phyloP scores from a whole-genome alignment of 2,797 vertebrate genomes.

The Ataeniobius toweri region DNA sequence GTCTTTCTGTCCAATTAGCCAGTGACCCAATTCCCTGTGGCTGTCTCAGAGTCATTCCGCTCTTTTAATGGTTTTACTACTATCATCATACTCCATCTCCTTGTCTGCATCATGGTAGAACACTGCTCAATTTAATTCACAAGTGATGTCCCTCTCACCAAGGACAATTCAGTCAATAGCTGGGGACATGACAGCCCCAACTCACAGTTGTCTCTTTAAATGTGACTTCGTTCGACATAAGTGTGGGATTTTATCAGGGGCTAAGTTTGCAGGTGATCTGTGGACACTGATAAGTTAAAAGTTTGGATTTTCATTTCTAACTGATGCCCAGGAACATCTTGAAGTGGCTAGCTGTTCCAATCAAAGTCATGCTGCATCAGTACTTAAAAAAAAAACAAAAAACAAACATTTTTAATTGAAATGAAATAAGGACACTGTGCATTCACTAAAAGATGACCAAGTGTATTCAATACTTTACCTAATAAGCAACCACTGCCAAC shows the following conservation, averaged over 20 bases:
- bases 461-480: not conserved
- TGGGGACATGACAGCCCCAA: conserved; percentile 18
- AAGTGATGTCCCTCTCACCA: conserved; percentile 43
- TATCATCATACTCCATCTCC: conserved; percentile 67
- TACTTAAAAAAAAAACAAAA: not conserved
- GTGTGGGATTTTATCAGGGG: conserved; percentile 26
- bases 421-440: not conserved
- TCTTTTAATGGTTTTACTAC: conserved; percentile 65
- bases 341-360: not conserved
- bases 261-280: not conserved
- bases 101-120: conserved; percentile 54
- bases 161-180: conserved; percentile 60
- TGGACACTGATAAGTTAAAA: not conserved
- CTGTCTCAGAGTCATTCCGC: conserved; percentile 57
- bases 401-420: not conserved
- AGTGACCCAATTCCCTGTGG: conserved; percentile 72
- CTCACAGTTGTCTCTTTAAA: not conserved
- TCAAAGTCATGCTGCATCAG: not conserved
- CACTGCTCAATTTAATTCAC: conserved; percentile 48
- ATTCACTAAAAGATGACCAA: not conserved
- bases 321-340: not conserved
- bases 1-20: conserved; percentile 74
- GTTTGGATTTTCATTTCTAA: not conserved
- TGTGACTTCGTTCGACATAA: conserved; percentile 5
- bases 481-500: too few relatives aligned